Evolutionary conservation across 2,113 vertebrate genomes (phyloP), one percentile per base, ranked within the genome.

Genomic region (Lamprologus ornatipinnis): DNA sequence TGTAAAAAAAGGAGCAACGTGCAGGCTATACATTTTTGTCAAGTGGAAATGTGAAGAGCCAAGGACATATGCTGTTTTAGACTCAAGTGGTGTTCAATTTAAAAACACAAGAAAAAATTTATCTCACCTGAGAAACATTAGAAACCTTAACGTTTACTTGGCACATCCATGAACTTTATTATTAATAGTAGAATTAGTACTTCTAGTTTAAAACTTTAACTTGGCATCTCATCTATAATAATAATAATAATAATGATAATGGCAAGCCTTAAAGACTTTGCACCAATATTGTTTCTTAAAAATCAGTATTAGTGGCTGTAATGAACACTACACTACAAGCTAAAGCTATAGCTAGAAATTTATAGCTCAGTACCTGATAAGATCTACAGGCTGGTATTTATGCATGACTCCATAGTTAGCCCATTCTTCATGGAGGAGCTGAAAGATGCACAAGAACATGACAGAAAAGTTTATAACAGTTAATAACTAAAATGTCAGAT

Each of bases 341-440:
- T 58, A 5, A 21, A 53, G n/a, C 60, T 40, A 21, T 31, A 49
- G 45, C 73, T 33, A 51, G 26, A 78, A 51, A 51, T 51, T 6
- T 0, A 33, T 5, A 81, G 4, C 8, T 28, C 7, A 8, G 17
- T 97, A 99, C 99, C 99, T 98, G 96, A 99, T 98, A 87, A 99
- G 97, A 91, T 99, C 97, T 87, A 99, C 96, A 73, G 99, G 99
- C 87, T 99, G 99, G 96, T 98, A 98, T 95, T 99, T 99, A 95
- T 97, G 97, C 96, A 99, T 99, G 13, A 95, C 98, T 94, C 98
- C 97, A 1, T 99, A 99, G 96, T 98, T 97, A 13, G 98, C 99
- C 99, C 99, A 99, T 95, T 99, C 99, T 92, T 92, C 97, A 95
- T 99, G 97, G 54, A 99, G 96, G 93, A 99, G 78, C 99, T 99